Conservation (phyloP, 64 coral and sea anemone species). For the Pachyseris speciosa region DNA sequence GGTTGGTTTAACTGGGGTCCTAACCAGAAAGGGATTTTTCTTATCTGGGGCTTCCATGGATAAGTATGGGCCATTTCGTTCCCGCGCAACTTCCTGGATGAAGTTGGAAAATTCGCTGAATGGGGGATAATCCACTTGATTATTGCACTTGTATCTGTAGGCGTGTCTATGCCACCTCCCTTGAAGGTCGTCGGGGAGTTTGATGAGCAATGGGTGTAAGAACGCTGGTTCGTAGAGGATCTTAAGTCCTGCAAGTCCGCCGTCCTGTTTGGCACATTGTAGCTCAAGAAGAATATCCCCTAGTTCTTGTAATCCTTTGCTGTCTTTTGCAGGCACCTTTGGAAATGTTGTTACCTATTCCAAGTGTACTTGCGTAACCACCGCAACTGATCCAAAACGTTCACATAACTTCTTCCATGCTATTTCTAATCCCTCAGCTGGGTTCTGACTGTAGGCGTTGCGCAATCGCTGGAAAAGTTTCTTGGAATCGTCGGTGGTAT, state of each 20-base stretch:
- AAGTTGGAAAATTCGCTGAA: slow-evolving; percentile 39
- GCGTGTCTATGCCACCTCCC: slow-evolving; percentile 71
- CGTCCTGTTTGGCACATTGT: slow-evolving; percentile 45
- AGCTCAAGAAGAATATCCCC: slow-evolving; percentile 50
- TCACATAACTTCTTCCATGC: slow-evolving; percentile 29
- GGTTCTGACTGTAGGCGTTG: background rate
- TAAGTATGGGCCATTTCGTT: slow-evolving; percentile 56
- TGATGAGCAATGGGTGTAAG: slow-evolving; percentile 50
- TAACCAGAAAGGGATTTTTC: background rate
- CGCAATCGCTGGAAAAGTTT: background rate
- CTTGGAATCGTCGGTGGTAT: background rate
- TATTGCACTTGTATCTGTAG: slow-evolving; percentile 32
- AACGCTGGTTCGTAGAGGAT: slow-evolving; percentile 54
- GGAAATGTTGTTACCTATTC: slow-evolving; percentile 25
- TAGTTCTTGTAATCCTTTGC: slow-evolving; percentile 6
- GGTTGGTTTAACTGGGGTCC: background rate
- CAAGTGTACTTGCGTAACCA: slow-evolving; percentile 39
- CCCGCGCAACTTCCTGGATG: slow-evolving; percentile 49
- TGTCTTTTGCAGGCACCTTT: slow-evolving; percentile 6
- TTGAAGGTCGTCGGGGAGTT: slow-evolving; percentile 59
- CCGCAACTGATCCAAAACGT: slow-evolving; percentile 43
- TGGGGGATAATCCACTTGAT: slow-evolving; percentile 36
- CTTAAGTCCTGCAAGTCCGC: slow-evolving; percentile 37
- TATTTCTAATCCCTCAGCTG: background rate
- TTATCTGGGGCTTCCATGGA: background rate